Evolutionary conservation across 2,888 invertebrate species (phyloP), one percentile per base, ranked within the genome.

Genomic region (Trilocha varians): DNA sequence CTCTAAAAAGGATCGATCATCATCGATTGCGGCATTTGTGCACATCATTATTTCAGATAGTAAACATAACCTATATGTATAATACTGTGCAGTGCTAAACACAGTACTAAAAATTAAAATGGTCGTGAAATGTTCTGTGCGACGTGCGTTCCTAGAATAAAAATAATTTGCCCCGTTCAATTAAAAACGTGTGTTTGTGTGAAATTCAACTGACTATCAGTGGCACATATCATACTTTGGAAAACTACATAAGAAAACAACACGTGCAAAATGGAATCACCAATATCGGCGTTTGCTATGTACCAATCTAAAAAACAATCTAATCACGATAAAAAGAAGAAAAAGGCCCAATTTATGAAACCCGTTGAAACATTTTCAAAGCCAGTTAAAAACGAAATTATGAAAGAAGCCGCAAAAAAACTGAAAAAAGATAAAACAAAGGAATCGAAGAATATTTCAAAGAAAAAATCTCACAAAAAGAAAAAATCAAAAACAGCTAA

Each of bases 241-340:
- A 25, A 18, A 11, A 25, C 25, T 6, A 9, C 6, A 25, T 9
- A 1, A 25, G 11, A 25, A 2, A 25, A 11, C 11, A 25, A 49
- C 52, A 43, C 46, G 35, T 48, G 50, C 45, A 55, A 41, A 45
- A 80, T 79, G 80, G 74, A 83, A 39, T 47, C 66, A 14, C 65
- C 72, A n/a, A 58, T 78, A 13, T 86, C 85, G 4, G 85, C 85
- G 6, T 85, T 80, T 56, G 67, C 79, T 33, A 60, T 78, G 14
- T 86, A 85, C 50, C 78, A 65, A 48, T 56, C 64, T 15, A 75
- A 63, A 40, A 72, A 69, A 47, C 60, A 64, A 42, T 49, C 57
- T 47, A 62, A 59, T 42, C 63, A 62, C 47, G 54, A 50, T 2
- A 70, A 67, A 39, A 71, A 57, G 32, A 55, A 57, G 15, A 59